These are phyloP conservation scores for Gari tellinella DNA, from an alignment of 2,888 invertebrate genomes.

Conservation along the genomic window DNA sequence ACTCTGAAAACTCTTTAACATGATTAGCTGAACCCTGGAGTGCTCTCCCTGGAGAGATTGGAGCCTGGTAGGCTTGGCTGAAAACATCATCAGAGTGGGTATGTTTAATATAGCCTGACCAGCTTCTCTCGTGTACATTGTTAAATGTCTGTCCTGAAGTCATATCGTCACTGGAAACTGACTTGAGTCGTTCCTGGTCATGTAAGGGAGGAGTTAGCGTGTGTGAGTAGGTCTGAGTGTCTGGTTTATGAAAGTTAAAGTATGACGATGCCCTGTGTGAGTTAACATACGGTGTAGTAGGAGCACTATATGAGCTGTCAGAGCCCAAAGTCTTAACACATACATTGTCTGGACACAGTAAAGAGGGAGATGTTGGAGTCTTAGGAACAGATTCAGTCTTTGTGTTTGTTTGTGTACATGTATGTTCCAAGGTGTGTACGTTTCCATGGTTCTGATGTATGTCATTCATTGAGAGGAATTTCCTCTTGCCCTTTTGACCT, in stretches of 20 bases:
- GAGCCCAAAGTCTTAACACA: too few relatives aligned
- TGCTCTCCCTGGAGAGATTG: conserved; percentile 11
- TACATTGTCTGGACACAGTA: too few relatives aligned
- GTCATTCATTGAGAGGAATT: conserved; percentile 48
- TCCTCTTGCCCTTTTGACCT: conserved; percentile 11
- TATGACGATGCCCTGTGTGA: background rate
- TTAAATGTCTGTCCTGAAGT: too few relatives aligned
- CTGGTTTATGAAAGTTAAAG: conserved; percentile 49
- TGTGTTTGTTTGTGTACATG: conserved; percentile 17
- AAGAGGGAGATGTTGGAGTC: background rate
- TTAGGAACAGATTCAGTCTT: conserved; percentile 25
- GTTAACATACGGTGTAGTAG: background rate
- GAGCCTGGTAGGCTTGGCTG: too few relatives aligned
- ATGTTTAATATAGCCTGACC: too few relatives aligned
- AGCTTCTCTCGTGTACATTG: too few relatives aligned
- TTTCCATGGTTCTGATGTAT: conserved; percentile 3
- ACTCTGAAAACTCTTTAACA: conserved; percentile 23
- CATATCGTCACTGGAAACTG: conserved; percentile 49
- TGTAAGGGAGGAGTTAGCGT: background rate
- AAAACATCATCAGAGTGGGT: too few relatives aligned
- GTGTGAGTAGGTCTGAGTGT: conserved; percentile 30
- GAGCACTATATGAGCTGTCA: too few relatives aligned
- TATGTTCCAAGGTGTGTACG: background rate
- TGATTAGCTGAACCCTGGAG: conserved; percentile 6
- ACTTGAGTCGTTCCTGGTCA: conserved; percentile 7